phyloP scores from a whole-genome alignment of 2,888 invertebrate genomes.

The Eupithecia centaureata region DNA sequence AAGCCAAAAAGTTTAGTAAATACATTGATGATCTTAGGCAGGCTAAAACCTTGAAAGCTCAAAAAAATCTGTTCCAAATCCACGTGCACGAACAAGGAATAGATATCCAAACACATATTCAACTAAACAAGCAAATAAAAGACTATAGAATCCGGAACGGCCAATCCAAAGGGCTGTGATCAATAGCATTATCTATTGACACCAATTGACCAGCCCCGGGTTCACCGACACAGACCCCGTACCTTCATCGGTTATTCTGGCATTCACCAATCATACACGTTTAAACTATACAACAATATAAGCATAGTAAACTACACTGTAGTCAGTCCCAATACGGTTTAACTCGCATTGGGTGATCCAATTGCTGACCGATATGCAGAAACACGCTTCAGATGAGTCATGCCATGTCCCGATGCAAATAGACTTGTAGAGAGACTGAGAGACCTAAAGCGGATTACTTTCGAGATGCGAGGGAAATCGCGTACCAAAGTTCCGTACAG shows the following conservation, averaged over 20 bases:
- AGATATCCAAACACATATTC: neutral
- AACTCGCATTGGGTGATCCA: slow-evolving; percentile 29
- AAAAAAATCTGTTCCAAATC: neutral
- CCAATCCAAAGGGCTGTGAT: slow-evolving; percentile 37
- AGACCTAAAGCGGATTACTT: slow-evolving; percentile 12
- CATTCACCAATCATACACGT: slow-evolving; percentile 46
- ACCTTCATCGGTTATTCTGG: slow-evolving; percentile 46
- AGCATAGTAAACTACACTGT: neutral
- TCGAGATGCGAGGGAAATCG: slow-evolving; percentile 6
- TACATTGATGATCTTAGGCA: neutral
- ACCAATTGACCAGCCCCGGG: slow-evolving; percentile 54
- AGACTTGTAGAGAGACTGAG: slow-evolving; percentile 9
- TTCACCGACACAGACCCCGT: slow-evolving; percentile 51
- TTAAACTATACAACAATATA: slow-evolving; percentile 39
- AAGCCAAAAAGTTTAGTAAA: neutral
- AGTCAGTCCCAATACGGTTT: slow-evolving; percentile 9
- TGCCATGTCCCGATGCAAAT: slow-evolving; percentile 32
- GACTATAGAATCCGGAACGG: slow-evolving; percentile 21
- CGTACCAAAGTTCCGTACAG: neutral
- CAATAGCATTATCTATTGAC: slow-evolving; percentile 50
- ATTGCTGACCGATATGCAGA: slow-evolving; percentile 35
- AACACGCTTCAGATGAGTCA: slow-evolving; percentile 36
- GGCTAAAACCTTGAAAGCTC: neutral
- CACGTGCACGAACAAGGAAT: neutral
- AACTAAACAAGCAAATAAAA: neutral